These are phyloP conservation scores for Riparia riparia DNA, from an alignment of 2,113 vertebrate genomes.

Conservation along the genomic window DNA sequence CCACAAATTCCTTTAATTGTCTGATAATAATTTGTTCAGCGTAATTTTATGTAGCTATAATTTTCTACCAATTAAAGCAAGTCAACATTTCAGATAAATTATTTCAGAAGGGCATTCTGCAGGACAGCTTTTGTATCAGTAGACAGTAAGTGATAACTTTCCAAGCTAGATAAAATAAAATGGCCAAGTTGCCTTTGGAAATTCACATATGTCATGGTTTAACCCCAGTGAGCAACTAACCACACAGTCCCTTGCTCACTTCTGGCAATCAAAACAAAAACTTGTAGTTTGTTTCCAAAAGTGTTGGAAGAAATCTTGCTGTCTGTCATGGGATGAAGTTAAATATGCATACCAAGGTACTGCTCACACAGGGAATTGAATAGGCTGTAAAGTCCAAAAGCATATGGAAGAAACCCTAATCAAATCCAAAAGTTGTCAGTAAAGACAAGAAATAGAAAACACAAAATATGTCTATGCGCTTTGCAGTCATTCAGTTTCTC, in stretches of 20 bases:
- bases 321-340: not conserved
- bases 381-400: not conserved
- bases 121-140: not conserved
- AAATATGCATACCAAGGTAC: not conserved
- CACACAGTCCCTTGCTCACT: not conserved
- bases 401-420: not conserved
- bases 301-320: not conserved
- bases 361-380: not conserved
- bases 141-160: not conserved
- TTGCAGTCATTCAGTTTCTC: not conserved
- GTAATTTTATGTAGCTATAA: not conserved
- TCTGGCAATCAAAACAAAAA: not conserved
- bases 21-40: not conserved
- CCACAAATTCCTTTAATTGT: not conserved
- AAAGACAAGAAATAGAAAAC: not conserved
- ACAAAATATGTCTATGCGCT: not conserved
- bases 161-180: not conserved
- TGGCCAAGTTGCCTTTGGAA: not conserved
- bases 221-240: not conserved
- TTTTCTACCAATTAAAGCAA: not conserved
- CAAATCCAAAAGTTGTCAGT: not conserved
- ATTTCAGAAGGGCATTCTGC: not conserved
- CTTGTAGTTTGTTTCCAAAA: not conserved
- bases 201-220: not conserved
- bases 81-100: not conserved